Evolutionary conservation across 2,113 vertebrate species (phyloP), one percentile per base, ranked within the genome.

Genomic region (Apaloderma vittatum): DNA sequence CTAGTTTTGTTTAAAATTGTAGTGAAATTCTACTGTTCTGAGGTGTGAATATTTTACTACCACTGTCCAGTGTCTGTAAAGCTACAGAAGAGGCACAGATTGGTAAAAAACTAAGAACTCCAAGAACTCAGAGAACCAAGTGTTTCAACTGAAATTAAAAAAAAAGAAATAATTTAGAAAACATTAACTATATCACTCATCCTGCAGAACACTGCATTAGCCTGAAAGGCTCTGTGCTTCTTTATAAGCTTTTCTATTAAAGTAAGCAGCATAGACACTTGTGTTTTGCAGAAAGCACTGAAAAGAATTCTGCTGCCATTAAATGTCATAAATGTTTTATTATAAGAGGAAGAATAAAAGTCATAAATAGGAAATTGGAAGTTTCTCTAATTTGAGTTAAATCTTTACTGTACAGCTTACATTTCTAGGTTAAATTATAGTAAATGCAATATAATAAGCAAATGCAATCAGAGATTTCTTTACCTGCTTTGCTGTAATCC

Each of bases 401-500:
- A 17, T 17, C 18, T 70, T 76, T 66, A 72, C 13, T 54, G 6
- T 21, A 45, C 10, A 61, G 21, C 9, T 70, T 55, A 70, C 13
- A 1, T 59, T 92, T 66, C 43, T 40, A 67, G 12, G 11, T 26
- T 66, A 70, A 81, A 77, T 26, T 7, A 72, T 11, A 46, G 12
- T 34, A 82, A 94, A 66, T 46, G 22, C 9, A 87, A 34, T 19
- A 46, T 7, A 32, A 29, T 26, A 68, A 75, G 43, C 40, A 85
- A 92, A 65, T 7, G 7, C 12, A 43, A 58, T 54, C 19, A 70
- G 8, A 70, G 36, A 46, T 24, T 83, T 14, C 22, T 95, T 54
- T 96, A 99, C 99, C 99, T 99, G 99, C 99, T 99, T 94, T 99
- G 99, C 94, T 98, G 98, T 40, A 99, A 97, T 12, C 98, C 98